Evolutionary conservation across 2,888 invertebrate species (phyloP).

Genomic region (Drosophila dives): DNA sequence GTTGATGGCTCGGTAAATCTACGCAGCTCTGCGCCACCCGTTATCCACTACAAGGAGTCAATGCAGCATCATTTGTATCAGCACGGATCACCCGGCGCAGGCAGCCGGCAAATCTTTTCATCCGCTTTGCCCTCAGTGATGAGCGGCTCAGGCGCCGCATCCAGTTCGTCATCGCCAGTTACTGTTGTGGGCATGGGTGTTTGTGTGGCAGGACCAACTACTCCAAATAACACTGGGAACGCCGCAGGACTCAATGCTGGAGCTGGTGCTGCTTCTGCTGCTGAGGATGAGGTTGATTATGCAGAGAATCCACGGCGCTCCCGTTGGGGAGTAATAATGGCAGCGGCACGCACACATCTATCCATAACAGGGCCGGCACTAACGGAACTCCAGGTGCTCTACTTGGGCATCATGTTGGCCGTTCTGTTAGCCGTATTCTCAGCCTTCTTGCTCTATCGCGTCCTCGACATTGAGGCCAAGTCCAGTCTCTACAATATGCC

Average conservation of each 20-base stretch:
- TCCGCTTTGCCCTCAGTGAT: conserved; percentile 54
- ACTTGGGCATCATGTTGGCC: conserved; percentile 82
- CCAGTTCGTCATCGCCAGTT: conserved; percentile 60
- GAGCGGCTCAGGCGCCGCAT: conserved; percentile 40
- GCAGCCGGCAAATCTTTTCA: conserved; percentile 35
- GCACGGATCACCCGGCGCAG: conserved; percentile 18
- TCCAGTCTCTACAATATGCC: conserved; percentile 82
- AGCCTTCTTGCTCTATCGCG: conserved; percentile 83
- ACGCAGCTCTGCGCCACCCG: conserved; percentile 71
- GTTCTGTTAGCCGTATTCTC: conserved; percentile 83
- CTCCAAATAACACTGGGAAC: background rate
- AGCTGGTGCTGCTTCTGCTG: background rate
- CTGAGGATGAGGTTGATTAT: background rate
- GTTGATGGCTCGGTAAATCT: conserved; percentile 21
- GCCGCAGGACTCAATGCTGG: background rate
- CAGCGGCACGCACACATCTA: conserved; percentile 58
- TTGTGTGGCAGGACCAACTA: conserved; percentile 5
- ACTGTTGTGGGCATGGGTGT: conserved; percentile 51
- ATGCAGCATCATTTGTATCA: background rate
- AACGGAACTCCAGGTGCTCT: conserved; percentile 83
- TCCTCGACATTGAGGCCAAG: conserved; percentile 84
- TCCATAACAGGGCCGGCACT: conserved; percentile 74
- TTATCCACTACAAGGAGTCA: conserved; percentile 49
- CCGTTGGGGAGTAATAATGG: conserved; percentile 33
- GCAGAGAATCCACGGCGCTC: background rate